A percentile compares a stretch with the other conserved stretches of the same genome.
Conservation (phyloP, 2,888 invertebrate genomes). For the Xanthorhoe designata region DNA sequence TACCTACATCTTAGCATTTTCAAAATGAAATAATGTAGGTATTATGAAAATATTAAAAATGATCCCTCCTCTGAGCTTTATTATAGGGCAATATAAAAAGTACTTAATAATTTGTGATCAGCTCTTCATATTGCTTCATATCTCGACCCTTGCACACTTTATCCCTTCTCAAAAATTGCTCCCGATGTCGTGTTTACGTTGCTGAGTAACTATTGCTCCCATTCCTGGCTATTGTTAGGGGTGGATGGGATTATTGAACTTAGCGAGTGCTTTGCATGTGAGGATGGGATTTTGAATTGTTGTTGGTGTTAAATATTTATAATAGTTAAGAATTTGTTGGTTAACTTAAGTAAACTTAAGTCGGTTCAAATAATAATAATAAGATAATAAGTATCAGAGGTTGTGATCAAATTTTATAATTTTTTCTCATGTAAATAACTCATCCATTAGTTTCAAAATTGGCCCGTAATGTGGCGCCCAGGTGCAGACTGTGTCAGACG, state of each 20-base stretch:
- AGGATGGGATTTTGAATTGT: conserved; percentile 23
- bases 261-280: conserved; percentile 37
- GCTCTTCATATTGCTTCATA: conserved; percentile 35
- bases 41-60: too few relatives aligned
- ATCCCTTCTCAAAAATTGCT: conserved; percentile 81
- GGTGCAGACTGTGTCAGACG: too few relatives aligned
- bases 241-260: conserved; percentile 53
- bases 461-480: too few relatives aligned
- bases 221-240: conserved; percentile 66
- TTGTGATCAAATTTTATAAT: too few relatives aligned
- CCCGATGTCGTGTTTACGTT: conserved; percentile 70
- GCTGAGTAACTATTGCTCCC: conserved; percentile 74
- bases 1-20: neutral
- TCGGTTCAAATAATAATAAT: too few relatives aligned
- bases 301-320: conserved; percentile 21
- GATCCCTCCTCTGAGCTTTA: too few relatives aligned
- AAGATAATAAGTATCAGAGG: too few relatives aligned
- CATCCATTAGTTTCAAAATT: too few relatives aligned
- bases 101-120: neutral
- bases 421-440: too few relatives aligned
- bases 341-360: too few relatives aligned
- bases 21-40: too few relatives aligned
- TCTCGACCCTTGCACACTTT: conserved; percentile 74
- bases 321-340: neutral
- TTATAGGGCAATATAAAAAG: too few relatives aligned